Percentiles rank a stretch among this genome's conserved stretches.
phyloP scores from a whole-genome alignment of 1,140 invertebrate genomes.

The Zeugodacus cucurbitae region DNA sequence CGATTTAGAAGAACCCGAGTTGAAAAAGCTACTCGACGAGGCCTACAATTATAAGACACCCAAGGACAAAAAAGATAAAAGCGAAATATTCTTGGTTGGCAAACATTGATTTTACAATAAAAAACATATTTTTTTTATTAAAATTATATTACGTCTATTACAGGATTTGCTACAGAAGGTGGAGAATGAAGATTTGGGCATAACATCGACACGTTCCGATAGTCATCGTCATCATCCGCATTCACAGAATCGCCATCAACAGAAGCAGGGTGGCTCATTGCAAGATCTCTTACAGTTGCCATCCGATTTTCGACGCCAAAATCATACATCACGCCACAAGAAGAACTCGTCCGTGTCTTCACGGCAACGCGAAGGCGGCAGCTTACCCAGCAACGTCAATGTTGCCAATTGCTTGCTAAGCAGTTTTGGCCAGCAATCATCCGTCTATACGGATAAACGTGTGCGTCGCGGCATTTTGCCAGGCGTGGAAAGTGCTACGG shows the following conservation, averaged over 20 bases:
- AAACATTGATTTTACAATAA: neutral
- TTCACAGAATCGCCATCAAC: slow-evolving; percentile 49
- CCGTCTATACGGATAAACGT: neutral
- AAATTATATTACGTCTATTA: neutral
- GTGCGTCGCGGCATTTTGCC: neutral
- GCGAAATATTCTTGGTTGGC: slow-evolving; percentile 75
- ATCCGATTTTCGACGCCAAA: slow-evolving; percentile 55
- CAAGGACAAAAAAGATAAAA: slow-evolving; percentile 77
- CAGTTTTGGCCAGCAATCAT: neutral
- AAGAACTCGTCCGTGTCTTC: slow-evolving; percentile 68
- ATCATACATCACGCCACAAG: slow-evolving; percentile 49
- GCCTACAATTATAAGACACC: slow-evolving; percentile 77
- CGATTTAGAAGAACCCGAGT: slow-evolving; percentile 73
- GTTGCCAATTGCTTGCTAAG: slow-evolving; percentile 59
- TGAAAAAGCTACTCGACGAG: slow-evolving; percentile 77
- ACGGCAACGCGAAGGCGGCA: slow-evolving; percentile 75
- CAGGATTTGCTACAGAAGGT: slow-evolving; percentile 65
- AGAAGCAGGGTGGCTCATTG: slow-evolving; percentile 63
- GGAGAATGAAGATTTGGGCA: slow-evolving; percentile 61
- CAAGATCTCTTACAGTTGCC: slow-evolving; percentile 60
- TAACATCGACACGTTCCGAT: slow-evolving; percentile 51
- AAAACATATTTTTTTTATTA: neutral
- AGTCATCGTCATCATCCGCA: slow-evolving; percentile 43
- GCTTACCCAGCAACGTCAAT: slow-evolving; percentile 72
- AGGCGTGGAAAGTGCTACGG: neutral